Evolutionary conservation across 2,113 vertebrate genomes (phyloP), one percentile per base, ranked within the genome.

Genomic region (Lasiurus cinereus): DNA sequence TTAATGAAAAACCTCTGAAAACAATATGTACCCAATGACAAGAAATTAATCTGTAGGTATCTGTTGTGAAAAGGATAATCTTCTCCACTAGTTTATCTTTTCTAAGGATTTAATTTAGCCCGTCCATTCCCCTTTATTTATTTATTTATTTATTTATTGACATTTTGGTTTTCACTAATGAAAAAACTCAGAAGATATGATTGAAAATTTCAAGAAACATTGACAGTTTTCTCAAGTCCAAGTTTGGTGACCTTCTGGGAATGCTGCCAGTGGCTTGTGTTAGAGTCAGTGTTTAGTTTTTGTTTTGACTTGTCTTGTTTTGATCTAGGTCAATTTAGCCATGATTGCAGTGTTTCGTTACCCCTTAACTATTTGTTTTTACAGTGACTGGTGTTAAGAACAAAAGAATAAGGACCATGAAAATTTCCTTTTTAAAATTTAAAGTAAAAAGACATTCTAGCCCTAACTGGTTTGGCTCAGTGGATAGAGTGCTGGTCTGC

Each of bases 191-290:
- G 39, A 74, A 88, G 21, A 67, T 78, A 83, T 33, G 83, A 92
- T 74, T 79, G 74, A 93, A 94, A 74, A 87, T 86, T 94, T 95
- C 79, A 87, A 69, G 86, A 95, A 95, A 93, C 18, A 0, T 83
- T 77, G 86, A 89, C 62, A 79, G 3, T 88, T 93, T 95, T 70
- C 56, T 91, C n/a, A 92, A 84, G 52, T 95, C 36, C 59, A 92
- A 92, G 88, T 94, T 93, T 95, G 82, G 66, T 95, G 90, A 96
- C 84, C 89, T 94, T 95, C 96, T 97, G 93, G 96, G 90, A 94
- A 83, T 66, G 39, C 54, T 90, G 83, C 94, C 95, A 95, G 76
- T 56, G 82, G 33, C 72, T 88, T 86, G 54, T 70, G 50, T 87
- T 94, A 59, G 84, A 94, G 90, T 92, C 19, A 73, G 33, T 62